Conservation (phyloP, 2,888 invertebrate species). For the Lissonota sp. region DNA sequence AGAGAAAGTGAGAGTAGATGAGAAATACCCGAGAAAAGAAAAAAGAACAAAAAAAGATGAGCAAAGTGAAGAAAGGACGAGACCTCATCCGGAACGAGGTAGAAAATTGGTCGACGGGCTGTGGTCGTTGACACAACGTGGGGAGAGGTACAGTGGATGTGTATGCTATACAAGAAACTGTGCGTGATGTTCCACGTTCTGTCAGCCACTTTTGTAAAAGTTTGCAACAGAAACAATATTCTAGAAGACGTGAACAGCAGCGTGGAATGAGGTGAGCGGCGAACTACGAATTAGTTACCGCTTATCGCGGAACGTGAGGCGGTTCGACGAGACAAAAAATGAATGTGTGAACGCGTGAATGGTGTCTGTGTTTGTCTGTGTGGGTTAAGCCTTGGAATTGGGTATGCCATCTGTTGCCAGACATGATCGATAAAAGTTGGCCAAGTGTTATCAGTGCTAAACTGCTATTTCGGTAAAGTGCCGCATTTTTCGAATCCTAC, state of each 20-base stretch:
- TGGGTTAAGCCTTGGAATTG: slow-evolving; percentile 75
- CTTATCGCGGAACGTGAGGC: slow-evolving; percentile 76
- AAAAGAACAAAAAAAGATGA: slow-evolving; percentile 58
- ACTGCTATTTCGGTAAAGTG: slow-evolving; percentile 69
- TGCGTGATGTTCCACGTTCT: slow-evolving; percentile 66
- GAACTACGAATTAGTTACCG: slow-evolving; percentile 81
- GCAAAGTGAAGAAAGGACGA: not conserved
- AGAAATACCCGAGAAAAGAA: slow-evolving; percentile 24
- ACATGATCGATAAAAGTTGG: slow-evolving; percentile 83
- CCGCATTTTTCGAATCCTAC: slow-evolving; percentile 47
- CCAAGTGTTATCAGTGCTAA: slow-evolving; percentile 82
- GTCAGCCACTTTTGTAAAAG: slow-evolving; percentile 73
- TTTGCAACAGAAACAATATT: slow-evolving; percentile 81
- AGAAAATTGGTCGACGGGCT: slow-evolving; percentile 25
- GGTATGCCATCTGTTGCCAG: slow-evolving; percentile 83
- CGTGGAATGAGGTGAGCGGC: not conserved
- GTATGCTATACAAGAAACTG: slow-evolving; percentile 48
- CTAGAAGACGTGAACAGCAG: slow-evolving; percentile 34
- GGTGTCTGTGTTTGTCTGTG: slow-evolving; percentile 68
- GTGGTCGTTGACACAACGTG: slow-evolving; percentile 30
- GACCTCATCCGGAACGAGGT: slow-evolving; percentile 30
- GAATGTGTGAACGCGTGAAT: slow-evolving; percentile 36
- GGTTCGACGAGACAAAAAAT: slow-evolving; percentile 63
- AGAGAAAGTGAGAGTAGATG: slow-evolving; percentile 14
- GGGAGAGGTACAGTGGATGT: slow-evolving; percentile 16